A percentile compares a stretch with the other conserved stretches of the same genome.
These are phyloP conservation scores for Acrocephalus scirpaceus DNA, from an alignment of 2,797 vertebrate species.

Conservation along the genomic window DNA sequence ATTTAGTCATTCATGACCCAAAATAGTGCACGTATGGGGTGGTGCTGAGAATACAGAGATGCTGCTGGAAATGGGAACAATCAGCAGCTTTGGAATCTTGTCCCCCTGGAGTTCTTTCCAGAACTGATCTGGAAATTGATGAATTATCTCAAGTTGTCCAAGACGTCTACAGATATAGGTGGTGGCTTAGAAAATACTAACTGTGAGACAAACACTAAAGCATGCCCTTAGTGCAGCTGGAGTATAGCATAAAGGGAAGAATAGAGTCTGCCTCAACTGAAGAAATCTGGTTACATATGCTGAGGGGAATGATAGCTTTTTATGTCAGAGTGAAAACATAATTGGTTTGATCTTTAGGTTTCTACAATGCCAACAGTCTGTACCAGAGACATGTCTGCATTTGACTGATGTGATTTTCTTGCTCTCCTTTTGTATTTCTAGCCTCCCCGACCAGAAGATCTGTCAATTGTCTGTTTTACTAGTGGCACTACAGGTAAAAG, in stretches of 20 bases:
- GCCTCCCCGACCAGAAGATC: constrained; percentile 81
- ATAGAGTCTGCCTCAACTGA: not conserved
- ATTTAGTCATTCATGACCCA: not conserved
- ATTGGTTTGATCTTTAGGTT: not conserved
- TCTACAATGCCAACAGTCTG: not conserved
- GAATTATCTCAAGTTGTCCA: not conserved
- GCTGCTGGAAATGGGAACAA: not conserved
- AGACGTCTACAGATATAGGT: not conserved
- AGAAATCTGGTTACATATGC: not conserved
- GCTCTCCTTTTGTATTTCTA: constrained; percentile 42
- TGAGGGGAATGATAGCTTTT: not conserved
- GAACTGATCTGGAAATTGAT: not conserved
- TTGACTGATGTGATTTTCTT: not conserved
- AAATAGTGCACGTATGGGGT: fast-evolving
- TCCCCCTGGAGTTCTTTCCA: not conserved
- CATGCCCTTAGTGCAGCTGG: not conserved
- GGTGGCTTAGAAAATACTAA: not conserved
- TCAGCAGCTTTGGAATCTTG: not conserved
- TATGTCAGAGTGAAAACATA: not conserved
- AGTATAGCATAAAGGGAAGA: not conserved
- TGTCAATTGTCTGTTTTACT: constrained; percentile 85
- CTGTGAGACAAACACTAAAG: not conserved
- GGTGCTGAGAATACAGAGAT: not conserved
- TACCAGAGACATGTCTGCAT: not conserved
- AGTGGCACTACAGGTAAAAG: constrained; percentile 83